Evolutionary conservation across 2,113 vertebrate genomes (phyloP).

Genomic region (Rhegmatorhina hoffmannsi): DNA sequence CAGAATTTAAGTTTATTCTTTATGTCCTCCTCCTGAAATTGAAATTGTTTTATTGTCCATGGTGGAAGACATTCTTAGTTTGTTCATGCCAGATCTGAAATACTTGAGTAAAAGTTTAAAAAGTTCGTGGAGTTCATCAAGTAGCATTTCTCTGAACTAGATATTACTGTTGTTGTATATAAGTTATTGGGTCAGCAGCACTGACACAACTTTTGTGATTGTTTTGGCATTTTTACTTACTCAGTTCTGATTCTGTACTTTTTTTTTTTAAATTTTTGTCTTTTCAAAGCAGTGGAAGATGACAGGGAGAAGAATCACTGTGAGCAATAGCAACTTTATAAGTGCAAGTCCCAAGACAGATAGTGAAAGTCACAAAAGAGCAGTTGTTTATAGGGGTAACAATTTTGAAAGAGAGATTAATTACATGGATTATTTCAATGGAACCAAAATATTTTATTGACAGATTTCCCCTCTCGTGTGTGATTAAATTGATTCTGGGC

Average conservation of each 20-base stretch:
- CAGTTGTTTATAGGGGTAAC: fast-evolving
- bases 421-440: neutral
- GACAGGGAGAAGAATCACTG: fast-evolving
- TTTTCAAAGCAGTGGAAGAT: neutral
- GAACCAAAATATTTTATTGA: neutral
- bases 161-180: neutral
- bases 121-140: neutral
- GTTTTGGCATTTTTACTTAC: neutral
- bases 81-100: neutral
- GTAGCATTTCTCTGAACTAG: neutral
- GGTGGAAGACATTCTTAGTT: neutral
- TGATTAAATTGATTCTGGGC: neutral
- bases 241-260: neutral
- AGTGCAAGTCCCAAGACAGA: neutral
- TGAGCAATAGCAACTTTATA: neutral
- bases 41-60: neutral
- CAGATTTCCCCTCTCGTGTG: neutral
- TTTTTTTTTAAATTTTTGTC: neutral
- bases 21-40: neutral
- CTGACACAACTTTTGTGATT: neutral
- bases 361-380: neutral
- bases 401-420: neutral
- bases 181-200: neutral
- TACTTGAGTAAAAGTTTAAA: neutral
- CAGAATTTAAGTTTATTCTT: neutral